Percentiles rank a stretch among this genome's conserved stretches.
phyloP scores from a whole-genome alignment of 2,797 vertebrate genomes.

The Ciconia nigra region DNA sequence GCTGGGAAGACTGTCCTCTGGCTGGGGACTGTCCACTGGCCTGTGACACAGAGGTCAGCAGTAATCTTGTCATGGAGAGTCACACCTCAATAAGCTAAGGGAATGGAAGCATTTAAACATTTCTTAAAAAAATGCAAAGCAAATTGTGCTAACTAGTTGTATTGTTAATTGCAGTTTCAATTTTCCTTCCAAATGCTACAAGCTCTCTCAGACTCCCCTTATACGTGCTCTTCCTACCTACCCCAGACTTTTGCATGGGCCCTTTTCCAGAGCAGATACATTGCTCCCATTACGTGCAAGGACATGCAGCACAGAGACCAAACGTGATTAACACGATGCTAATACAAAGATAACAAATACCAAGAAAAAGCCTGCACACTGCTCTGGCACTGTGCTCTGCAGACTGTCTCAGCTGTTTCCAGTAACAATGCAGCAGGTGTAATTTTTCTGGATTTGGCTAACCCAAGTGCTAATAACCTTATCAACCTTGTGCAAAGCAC shows the following conservation, averaged over 20 bases:
- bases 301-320: background rate
- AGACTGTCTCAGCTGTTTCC: background rate
- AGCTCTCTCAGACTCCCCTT: background rate
- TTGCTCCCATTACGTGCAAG: background rate
- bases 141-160: background rate
- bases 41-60: background rate
- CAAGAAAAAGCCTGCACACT: background rate
- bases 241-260: accelerated
- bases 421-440: background rate
- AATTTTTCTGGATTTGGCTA: background rate
- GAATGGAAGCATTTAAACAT: background rate
- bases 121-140: background rate
- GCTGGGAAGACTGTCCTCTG: background rate
- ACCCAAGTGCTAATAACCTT: background rate
- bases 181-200: background rate
- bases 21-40: background rate
- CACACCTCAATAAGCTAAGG: background rate
- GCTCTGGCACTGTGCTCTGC: background rate
- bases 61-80: background rate
- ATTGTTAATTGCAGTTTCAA: background rate
- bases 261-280: background rate
- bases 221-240: background rate
- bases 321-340: accelerated
- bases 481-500: background rate
- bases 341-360: background rate